phyloP scores from a whole-genome alignment of 1,140 invertebrate species.

The Physella acuta region DNA sequence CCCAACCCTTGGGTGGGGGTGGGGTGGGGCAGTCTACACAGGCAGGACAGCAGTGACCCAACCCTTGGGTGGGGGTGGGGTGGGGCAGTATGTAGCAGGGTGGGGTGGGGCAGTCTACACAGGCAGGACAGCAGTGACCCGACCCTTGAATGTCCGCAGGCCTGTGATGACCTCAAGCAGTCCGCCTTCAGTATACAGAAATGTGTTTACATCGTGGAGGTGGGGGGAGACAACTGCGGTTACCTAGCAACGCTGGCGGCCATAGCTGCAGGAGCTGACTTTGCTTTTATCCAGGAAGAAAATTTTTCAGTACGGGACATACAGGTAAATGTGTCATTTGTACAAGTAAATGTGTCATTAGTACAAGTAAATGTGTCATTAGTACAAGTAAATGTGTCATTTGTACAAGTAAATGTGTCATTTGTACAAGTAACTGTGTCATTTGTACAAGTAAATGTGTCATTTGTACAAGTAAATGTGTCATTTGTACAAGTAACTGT shows the following conservation, averaged over 20 bases:
- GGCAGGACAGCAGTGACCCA: too few relatives aligned
- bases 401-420: not conserved
- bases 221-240: conserved; percentile 22
- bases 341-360: not conserved
- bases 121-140: too few relatives aligned
- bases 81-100: too few relatives aligned
- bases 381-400: not conserved
- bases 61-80: too few relatives aligned
- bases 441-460: not conserved
- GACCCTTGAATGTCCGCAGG: too few relatives aligned
- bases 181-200: conserved; percentile 21
- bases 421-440: not conserved
- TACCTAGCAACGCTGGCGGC: conserved; percentile 18
- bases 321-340: conserved; percentile 4
- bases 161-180: conserved; percentile 23
- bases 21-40: too few relatives aligned
- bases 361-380: not conserved
- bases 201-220: conserved; percentile 17
- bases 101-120: too few relatives aligned
- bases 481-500: not conserved
- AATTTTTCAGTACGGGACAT: conserved; percentile 17
- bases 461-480: not conserved
- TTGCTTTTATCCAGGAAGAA: conserved; percentile 16
- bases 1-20: too few relatives aligned
- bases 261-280: conserved; percentile 15